Conservation (phyloP, 2,797 vertebrate species). For the Borostomias antarcticus region DNA sequence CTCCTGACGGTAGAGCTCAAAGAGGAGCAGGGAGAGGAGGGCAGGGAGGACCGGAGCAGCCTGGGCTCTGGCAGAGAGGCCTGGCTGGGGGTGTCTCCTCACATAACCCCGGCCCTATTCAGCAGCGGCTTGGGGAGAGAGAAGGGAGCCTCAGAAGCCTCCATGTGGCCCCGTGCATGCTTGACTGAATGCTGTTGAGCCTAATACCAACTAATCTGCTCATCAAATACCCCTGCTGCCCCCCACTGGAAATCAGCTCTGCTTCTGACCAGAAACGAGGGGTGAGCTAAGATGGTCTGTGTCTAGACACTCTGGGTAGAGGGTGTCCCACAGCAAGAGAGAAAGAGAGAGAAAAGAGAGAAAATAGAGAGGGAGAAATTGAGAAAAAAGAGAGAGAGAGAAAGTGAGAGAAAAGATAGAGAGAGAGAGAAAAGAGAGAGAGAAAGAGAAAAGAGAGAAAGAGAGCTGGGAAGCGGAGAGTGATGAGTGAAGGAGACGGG, state of each 20-base stretch:
- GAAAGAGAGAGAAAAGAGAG: neutral
- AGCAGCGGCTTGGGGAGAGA: constrained; percentile 48
- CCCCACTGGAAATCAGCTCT: constrained; percentile 53
- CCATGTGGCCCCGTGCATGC: constrained; percentile 62
- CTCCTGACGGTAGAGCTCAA: constrained; percentile 71
- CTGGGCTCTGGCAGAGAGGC: constrained; percentile 56
- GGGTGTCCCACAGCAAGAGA: constrained; percentile 22
- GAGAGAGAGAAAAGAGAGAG: constrained; percentile 6
- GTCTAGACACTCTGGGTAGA: constrained; percentile 32
- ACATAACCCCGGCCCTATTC: constrained; percentile 49
- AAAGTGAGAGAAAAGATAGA: constrained; percentile 7
- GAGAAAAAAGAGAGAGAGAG: neutral
- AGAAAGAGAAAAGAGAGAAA: neutral
- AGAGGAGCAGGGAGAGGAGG: constrained; percentile 32
- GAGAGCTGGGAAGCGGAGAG: neutral
- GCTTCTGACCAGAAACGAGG: constrained; percentile 42
- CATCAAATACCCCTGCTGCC: constrained; percentile 63
- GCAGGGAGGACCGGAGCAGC: constrained; percentile 49
- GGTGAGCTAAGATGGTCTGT: constrained; percentile 37
- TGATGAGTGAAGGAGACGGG: neutral
- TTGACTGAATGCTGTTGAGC: constrained; percentile 65
- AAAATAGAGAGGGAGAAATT: neutral
- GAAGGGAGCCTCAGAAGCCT: constrained; percentile 58
- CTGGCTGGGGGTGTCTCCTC: constrained; percentile 51
- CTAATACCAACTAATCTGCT: constrained; percentile 74